Base-by-base conservation (phyloP, 2,888 invertebrate genomes). In the Spodoptera exigua region DNA sequence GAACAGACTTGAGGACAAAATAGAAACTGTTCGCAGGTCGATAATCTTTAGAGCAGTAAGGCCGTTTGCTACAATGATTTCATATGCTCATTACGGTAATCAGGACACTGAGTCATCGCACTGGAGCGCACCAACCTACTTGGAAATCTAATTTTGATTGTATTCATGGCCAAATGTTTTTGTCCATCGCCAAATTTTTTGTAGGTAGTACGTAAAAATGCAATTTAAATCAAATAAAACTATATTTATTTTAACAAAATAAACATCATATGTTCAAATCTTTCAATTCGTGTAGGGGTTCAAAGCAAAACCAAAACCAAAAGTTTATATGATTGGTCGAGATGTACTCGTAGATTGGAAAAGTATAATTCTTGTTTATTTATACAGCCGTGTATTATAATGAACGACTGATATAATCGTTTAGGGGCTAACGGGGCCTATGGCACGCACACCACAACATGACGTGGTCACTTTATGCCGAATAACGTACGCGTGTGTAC, bases 51-150 rank as follows among this genome's bases (percentile, higher is more conserved):
- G 34, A 37, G 48, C 40, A 49, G 53, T 54, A 64, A 65, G 47
- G 59, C 66, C 51, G 35, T 43, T 43, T 18, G 44, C 45, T 46
- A 17, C 45, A 40, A 60, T 48, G 34, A 66, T 54, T 65, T 60
- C 53, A 54, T 41, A 37, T 21, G 37, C 34, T 45, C 35, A 64
- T 64, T 52, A 60, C 60, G 52, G 66, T 66, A 66, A 63, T 63
- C 62, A 57, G 65, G 65, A 40, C 54, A 43, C 10, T 43, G 68
- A 66, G 41, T 67, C 54, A 66, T 67, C 54, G 49, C 36, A 55
- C 54, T 51, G 21, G 9, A 44, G 35, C 41, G 54, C 43, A 67
- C 36, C 54, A 51, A 57, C 54, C 65, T 70, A 65, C 60, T 54
- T 61, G 39, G 36, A 46, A 46, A 59, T 60, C 40, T 64, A 43